Percentiles rank a stretch among this genome's conserved stretches.
Conservation (phyloP, 1,140 invertebrate species). For the Pollicipes pollicipes region DNA sequence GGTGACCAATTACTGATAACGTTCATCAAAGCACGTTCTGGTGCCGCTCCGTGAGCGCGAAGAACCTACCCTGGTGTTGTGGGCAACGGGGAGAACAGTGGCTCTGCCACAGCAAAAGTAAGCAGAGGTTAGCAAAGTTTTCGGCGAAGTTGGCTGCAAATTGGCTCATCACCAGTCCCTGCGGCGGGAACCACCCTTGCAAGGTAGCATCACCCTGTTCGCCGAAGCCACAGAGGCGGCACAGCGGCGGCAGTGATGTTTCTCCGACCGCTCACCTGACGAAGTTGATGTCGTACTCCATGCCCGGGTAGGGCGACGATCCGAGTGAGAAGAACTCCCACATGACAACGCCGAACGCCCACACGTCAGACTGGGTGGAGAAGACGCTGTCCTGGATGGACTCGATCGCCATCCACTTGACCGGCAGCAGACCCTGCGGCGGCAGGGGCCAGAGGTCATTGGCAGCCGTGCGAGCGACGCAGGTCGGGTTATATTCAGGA, state of each 20-base stretch:
- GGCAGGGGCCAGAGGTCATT: not conserved
- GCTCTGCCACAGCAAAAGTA: no score
- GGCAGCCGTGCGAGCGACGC: not conserved
- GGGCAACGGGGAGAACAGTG: no score
- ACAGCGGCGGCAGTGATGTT: no score
- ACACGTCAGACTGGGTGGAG: slow-evolving; percentile 28
- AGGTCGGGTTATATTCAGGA: no score
- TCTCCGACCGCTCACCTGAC: slow-evolving; percentile 9
- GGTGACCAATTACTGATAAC: no score
- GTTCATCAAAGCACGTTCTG: no score
- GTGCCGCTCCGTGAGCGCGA: no score
- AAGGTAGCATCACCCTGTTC: not conserved
- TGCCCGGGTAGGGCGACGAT: slow-evolving; percentile 22
- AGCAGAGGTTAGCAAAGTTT: no score
- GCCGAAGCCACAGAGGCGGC: not conserved
- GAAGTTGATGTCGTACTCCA: slow-evolving; percentile 20
- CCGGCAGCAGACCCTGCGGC: slow-evolving; percentile 24
- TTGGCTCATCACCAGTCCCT: no score
- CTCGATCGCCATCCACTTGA: slow-evolving; percentile 33
- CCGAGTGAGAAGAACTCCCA: slow-evolving; percentile 33
- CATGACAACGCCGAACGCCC: slow-evolving; percentile 31
- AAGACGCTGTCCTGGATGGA: slow-evolving; percentile 24
- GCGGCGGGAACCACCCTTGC: not conserved
- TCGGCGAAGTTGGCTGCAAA: no score
- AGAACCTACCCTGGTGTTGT: no score